Evolutionary conservation across 1,140 invertebrate species (phyloP).

Genomic region (Acyrthosiphon pisum): DNA sequence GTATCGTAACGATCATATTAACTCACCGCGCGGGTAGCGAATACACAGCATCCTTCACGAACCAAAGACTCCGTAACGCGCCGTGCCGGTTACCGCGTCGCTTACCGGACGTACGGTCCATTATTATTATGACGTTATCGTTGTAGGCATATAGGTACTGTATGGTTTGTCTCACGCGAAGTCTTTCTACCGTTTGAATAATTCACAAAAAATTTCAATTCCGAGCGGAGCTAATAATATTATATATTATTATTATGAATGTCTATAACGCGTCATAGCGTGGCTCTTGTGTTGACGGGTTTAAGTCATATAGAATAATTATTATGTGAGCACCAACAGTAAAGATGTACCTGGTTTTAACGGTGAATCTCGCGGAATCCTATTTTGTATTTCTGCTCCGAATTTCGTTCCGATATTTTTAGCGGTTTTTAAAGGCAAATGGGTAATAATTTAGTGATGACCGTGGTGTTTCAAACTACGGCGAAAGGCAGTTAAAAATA

Average conservation of each 20-base stretch:
- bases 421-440: neutral
- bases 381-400: neutral
- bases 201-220: neutral
- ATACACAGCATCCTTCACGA: conserved; percentile 12
- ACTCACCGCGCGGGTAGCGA: no score
- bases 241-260: neutral
- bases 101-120: conserved; percentile 4
- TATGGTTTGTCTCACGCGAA: neutral
- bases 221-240: neutral
- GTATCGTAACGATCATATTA: neutral
- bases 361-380: neutral
- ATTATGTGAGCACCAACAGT: neutral
- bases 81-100: neutral
- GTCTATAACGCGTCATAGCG: neutral
- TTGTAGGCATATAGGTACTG: neutral
- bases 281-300: neutral
- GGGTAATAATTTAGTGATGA: neutral
- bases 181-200: neutral
- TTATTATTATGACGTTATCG: neutral
- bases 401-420: neutral
- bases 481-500: neutral
- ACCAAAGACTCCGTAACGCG: conserved; percentile 19
- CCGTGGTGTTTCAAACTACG: neutral
- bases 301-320: neutral
- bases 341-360: neutral